Evolutionary conservation across 92 coral and sea anemone species (phyloP).

Genomic region (Isaurus tuberculatus): DNA sequence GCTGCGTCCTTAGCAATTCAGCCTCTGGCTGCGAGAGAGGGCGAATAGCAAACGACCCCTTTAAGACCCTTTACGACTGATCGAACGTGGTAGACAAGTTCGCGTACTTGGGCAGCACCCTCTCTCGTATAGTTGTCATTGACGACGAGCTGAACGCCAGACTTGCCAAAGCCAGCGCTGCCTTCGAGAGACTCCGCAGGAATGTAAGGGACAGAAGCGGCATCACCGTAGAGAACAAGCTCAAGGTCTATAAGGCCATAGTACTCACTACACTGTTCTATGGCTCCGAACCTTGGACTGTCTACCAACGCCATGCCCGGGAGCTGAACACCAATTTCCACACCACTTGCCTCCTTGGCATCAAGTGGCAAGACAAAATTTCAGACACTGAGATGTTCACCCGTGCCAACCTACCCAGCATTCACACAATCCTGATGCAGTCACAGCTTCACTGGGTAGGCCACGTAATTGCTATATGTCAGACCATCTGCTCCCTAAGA

Average conservation of each 20-base stretch:
- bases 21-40: too few species aligned
- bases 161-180: neutral
- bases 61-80: too few species aligned
- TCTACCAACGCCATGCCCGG: constrained; percentile 11
- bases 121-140: neutral
- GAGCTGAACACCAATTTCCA: constrained; percentile 52
- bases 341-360: constrained; percentile 40
- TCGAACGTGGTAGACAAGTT: neutral
- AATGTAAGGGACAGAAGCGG: neutral
- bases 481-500: constrained; percentile 46
- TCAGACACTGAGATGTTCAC: constrained; percentile 55
- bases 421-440: constrained; percentile 62
- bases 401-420: constrained; percentile 50
- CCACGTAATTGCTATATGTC: constrained; percentile 43
- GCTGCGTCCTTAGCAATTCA: too few species aligned
- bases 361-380: too few species aligned
- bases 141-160: neutral
- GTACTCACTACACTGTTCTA: neutral
- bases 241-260: neutral
- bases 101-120: too few species aligned
- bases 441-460: constrained; percentile 56
- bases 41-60: too few species aligned
- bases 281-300: constrained; percentile 22
- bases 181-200: neutral
- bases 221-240: constrained; percentile 8